Base-by-base conservation (phyloP, 2,113 vertebrate genomes). In the Oreochromis aureus region DNA sequence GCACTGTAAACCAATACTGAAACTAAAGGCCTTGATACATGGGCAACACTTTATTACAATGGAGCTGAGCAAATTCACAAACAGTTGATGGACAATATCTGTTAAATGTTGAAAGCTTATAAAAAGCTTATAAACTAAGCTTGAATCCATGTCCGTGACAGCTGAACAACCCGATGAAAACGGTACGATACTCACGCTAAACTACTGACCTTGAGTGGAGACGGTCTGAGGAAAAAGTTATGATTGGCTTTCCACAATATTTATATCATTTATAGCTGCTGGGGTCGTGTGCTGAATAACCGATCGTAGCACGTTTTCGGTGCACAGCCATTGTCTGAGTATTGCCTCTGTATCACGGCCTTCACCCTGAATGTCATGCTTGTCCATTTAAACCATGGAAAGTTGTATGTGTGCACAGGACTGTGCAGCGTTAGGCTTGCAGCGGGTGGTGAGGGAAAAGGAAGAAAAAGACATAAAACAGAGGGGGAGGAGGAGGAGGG, bases 1-100 rank as follows among this genome's bases (percentile, higher is more conserved):
- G 91, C 88, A 92, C 90, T 94, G 92, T 94, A 95, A 95, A 95
- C 95, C 94, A 87, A 88, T 94, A 91, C 93, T 92, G 90, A 88
- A 92, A 92, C 93, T 80, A 71, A 78, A 92, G 89, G 92, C 93
- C 92, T 94, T 92, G 90, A 89, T 90, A 89, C 80, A 90, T 30
- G 83, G 86, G 81, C 87, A 91, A 87, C 90, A 82, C 88, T 90
- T 73, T 61, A 56, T 83, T 89, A 90, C 89, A 86, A 56, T 81
- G 85, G 69, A 86, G 85, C 84, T 85, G 89, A 87, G 79, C 79
- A 58, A 79, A 22, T 86, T 51, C 46, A 3, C 54, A 87, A 87
- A 83, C 59, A 81, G 24, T 39, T 84, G 39, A 86, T 71, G 1
- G 3, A 32, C 56, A 61, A 85, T 54, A 76, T 48, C 12, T 78